Evolutionary conservation across 2,113 vertebrate species (phyloP).

Genomic region (Tauraco erythrolophus): DNA sequence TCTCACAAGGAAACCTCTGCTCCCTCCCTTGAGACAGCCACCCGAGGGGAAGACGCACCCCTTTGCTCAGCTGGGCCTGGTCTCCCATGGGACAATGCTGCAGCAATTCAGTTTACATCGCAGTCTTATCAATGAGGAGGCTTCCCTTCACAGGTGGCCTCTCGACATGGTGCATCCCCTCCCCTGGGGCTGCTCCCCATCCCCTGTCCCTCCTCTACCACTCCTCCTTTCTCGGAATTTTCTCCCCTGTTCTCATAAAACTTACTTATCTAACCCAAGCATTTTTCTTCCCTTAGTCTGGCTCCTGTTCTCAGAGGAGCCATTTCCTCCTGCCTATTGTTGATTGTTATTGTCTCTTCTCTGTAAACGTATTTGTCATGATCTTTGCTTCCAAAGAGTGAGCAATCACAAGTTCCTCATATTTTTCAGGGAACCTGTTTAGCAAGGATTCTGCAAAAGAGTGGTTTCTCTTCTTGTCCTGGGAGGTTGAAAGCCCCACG

Average conservation of each 20-base stretch:
- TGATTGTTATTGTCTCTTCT: constrained; percentile 5
- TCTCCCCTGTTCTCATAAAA: not conserved
- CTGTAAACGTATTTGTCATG: not conserved
- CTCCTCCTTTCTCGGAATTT: not conserved
- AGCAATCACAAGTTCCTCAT: not conserved
- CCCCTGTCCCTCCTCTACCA: not conserved
- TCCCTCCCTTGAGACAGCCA: not conserved
- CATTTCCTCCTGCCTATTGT: not conserved
- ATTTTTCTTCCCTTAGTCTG: constrained; percentile 4
- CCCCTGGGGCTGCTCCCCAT: not conserved
- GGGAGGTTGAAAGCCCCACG: not conserved
- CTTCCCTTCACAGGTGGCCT: not conserved
- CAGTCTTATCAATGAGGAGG: not conserved
- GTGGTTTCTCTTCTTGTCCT: not conserved
- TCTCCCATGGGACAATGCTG: not conserved
- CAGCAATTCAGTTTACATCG: not conserved
- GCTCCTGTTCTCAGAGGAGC: not conserved
- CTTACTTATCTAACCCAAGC: not conserved
- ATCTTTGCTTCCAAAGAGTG: not conserved
- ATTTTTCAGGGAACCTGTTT: constrained; percentile 8
- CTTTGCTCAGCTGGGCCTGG: not conserved
- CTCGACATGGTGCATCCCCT: not conserved
- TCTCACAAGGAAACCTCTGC: not conserved
- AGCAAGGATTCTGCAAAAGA: constrained; percentile 8
- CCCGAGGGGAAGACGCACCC: not conserved